These are phyloP conservation scores for Rhynchotus rufescens DNA, from an alignment of 2,797 vertebrate genomes.

Conservation along the genomic window DNA sequence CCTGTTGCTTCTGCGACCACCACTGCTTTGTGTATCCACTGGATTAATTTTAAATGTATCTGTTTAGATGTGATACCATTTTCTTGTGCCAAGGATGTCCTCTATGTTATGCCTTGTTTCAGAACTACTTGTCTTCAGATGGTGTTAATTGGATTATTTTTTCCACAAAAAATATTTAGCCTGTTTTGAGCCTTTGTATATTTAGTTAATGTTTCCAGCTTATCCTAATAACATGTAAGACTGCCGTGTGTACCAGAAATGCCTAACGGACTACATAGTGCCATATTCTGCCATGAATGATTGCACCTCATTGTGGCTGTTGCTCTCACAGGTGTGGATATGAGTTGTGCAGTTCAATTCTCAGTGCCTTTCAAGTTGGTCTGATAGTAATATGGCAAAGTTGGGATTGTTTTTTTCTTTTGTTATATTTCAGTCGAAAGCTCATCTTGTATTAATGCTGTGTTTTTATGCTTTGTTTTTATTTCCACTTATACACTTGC, in stretches of 20 bases:
- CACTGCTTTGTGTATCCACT: slow-evolving; percentile 23
- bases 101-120: slow-evolving; percentile 23
- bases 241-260: background rate
- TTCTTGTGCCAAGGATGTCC: slow-evolving; percentile 32
- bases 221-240: slow-evolving; percentile 18
- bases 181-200: background rate
- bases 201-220: slow-evolving; percentile 44
- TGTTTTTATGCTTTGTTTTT: slow-evolving; percentile 14
- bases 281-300: slow-evolving; percentile 26
- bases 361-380: slow-evolving; percentile 50
- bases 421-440: background rate
- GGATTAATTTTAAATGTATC: slow-evolving; percentile 49
- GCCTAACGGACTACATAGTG: slow-evolving; percentile 21
- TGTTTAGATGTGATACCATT: background rate
- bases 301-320: background rate
- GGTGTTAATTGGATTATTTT: background rate
- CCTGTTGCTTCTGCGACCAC: slow-evolving; percentile 3
- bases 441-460: background rate
- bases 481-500: background rate
- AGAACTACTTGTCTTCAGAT: background rate
- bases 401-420: background rate
- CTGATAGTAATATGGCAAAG: slow-evolving; percentile 3
- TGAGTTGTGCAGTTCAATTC: slow-evolving; percentile 21
- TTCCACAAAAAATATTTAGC: background rate
- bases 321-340: slow-evolving; percentile 8